phyloP scores from a whole-genome alignment of 2,797 vertebrate genomes.

The Sphenodon punctatus region DNA sequence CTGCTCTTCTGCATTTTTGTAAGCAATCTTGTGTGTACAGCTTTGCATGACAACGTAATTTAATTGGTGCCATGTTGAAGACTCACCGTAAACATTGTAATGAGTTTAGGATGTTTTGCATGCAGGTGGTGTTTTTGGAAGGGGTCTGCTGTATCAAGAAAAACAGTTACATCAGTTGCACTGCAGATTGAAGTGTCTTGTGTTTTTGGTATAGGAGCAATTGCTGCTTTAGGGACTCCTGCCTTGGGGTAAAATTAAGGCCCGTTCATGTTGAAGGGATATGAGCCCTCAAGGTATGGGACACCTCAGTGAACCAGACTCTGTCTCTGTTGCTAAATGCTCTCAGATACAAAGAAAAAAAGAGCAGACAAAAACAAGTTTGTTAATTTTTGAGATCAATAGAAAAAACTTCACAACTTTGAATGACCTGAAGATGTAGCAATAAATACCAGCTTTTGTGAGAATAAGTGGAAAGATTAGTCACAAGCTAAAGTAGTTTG shows the following conservation, averaged over 20 bases:
- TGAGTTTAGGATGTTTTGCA: background rate
- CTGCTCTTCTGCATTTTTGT: background rate
- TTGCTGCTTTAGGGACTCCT: background rate
- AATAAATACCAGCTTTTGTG: slow-evolving; percentile 56
- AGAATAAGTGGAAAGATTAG: slow-evolving; percentile 68
- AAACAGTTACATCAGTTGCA: too few relatives aligned
- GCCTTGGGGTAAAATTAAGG: background rate
- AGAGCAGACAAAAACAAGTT: slow-evolving; percentile 31
- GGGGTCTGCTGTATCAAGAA: background rate
- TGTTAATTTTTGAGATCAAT: slow-evolving; percentile 40
- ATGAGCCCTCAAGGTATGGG: too few relatives aligned
- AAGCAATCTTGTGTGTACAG: background rate
- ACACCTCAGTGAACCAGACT: too few relatives aligned
- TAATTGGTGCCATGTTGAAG: background rate
- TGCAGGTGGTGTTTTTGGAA: background rate
- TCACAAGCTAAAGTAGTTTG: slow-evolving; percentile 69
- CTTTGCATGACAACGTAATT: background rate
- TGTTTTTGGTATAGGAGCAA: background rate
- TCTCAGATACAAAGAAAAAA: slow-evolving; percentile 28
- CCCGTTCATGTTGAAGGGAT: background rate
- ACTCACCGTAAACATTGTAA: background rate
- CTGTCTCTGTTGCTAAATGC: slow-evolving; percentile 6
- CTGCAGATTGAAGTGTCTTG: background rate
- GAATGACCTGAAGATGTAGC: slow-evolving; percentile 45
- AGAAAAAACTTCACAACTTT: slow-evolving; percentile 28